phyloP scores from a whole-genome alignment of 2,888 invertebrate genomes.

The Mellilla xanthometata region DNA sequence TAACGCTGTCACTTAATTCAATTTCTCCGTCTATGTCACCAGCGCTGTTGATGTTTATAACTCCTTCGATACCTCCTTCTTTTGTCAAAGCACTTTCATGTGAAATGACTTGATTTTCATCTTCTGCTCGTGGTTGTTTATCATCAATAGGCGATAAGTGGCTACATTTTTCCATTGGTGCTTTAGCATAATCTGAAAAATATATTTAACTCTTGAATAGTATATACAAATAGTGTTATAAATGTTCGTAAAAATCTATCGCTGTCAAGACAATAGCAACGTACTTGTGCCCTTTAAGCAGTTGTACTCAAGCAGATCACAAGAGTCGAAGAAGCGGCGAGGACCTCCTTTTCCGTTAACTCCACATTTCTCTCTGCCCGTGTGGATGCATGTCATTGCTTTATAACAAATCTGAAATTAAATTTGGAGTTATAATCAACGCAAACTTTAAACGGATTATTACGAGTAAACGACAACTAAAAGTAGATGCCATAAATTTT shows the following conservation, averaged over 20 bases:
- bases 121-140: background rate
- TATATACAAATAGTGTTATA: no score
- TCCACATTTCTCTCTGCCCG: slow-evolving; percentile 53
- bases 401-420: slow-evolving; percentile 55
- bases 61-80: background rate
- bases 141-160: slow-evolving; percentile 36
- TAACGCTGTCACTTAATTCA: background rate
- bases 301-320: slow-evolving; percentile 67
- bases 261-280: no score
- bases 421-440: no score
- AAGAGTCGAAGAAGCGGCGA: slow-evolving; percentile 59
- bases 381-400: slow-evolving; percentile 63
- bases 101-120: no score
- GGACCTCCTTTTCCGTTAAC: slow-evolving; percentile 32
- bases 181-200: slow-evolving; percentile 40
- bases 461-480: no score
- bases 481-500: no score
- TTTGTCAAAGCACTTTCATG: no score
- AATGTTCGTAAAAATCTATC: no score
- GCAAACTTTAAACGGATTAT: no score
- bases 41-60: background rate
- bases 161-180: slow-evolving; percentile 31
- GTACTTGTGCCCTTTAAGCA: slow-evolving; percentile 54
- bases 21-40: slow-evolving; percentile 1
- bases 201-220: no score